Percentiles rank a stretch among this genome's conserved stretches.
These are phyloP conservation scores for Rattus norvegicus DNA, from an alignment of 2,113 vertebrate species.

Conservation along the genomic window GRCr8 NC_086020.1:169668001-169668500, in stretches of 20 bases:
- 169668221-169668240: neutral
- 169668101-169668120: conserved; percentile 93
- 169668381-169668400: neutral
- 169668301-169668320: rapidly evolving
- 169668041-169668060: conserved; percentile 98
- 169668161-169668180: neutral
- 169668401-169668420: neutral
- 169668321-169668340: neutral
- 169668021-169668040: conserved; percentile 96
- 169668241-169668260: rapidly evolving
- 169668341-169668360: neutral
- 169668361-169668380: neutral
- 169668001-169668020: conserved; percentile 98
- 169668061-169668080: conserved; percentile 99
- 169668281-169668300: rapidly evolving
- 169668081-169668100: conserved; percentile 97
- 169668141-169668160: neutral
- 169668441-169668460: rapidly evolving
- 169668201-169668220: neutral
- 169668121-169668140: neutral
- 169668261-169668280: neutral
- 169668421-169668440: neutral
- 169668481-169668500: neutral
- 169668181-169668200: neutral
- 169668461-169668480: neutral